A percentile compares a stretch with the other conserved stretches of the same genome.
phyloP scores from a whole-genome alignment of 2,113 vertebrate genomes.

The Mastomys coucha region DNA sequence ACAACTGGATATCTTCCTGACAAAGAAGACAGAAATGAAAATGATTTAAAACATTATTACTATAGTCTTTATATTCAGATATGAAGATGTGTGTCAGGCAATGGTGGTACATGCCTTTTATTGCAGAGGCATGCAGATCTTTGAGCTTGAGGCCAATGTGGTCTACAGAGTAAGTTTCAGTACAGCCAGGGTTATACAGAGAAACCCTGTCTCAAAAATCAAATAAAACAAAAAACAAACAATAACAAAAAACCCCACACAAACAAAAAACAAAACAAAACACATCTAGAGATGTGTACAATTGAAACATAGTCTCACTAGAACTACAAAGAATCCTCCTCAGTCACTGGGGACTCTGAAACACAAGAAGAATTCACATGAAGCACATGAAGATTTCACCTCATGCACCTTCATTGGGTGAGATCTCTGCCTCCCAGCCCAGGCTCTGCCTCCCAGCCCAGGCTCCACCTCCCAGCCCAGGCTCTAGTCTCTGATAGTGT shows the following conservation, averaged over 20 bases:
- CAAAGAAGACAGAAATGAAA: not conserved
- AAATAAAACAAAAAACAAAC: not conserved
- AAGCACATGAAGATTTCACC: not conserved
- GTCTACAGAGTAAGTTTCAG: not conserved
- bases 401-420: not conserved
- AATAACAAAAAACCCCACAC: too few species aligned
- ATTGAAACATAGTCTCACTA: not conserved
- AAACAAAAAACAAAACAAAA: not conserved
- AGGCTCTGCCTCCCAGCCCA: too few species aligned
- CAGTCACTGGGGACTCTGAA: constrained; percentile 18
- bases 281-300: not conserved
- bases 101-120: not conserved
- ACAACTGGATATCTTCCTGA: not conserved
- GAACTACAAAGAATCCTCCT: constrained; percentile 7
- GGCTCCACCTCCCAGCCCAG: not conserved
- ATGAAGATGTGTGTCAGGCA: not conserved
- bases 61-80: not conserved
- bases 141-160: not conserved
- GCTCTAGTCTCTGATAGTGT: not conserved
- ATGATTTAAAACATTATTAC: constrained; percentile 31
- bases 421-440: not conserved
- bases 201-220: not conserved
- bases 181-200: not conserved
- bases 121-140: not conserved
- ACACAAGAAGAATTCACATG: not conserved